Percentiles rank a stretch among this genome's conserved stretches.
These are phyloP conservation scores for Lasaia peninsularis DNA, from an alignment of 1,140 invertebrate genomes.

Conservation along the genomic window DNA sequence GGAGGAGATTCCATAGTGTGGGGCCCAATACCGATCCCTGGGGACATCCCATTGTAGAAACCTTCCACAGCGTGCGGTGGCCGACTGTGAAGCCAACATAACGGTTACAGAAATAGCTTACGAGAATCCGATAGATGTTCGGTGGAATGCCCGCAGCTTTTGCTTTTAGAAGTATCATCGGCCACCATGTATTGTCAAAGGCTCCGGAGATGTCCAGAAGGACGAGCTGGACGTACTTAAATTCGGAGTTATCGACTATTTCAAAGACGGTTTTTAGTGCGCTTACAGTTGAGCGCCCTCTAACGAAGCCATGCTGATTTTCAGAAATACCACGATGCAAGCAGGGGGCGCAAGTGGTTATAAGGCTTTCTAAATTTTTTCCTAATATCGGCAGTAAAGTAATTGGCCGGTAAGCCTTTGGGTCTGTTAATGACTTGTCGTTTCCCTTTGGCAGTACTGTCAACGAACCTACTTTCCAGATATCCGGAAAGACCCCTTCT, in stretches of 20 bases:
- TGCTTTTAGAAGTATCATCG: too few species aligned
- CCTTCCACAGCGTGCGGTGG: neutral
- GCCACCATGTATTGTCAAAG: too few species aligned
- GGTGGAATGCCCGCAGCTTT: neutral
- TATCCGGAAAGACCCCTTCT: neutral
- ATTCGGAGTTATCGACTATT: neutral
- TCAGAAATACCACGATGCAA: too few species aligned
- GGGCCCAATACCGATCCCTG: slow-evolving; percentile 1
- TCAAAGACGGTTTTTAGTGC: neutral
- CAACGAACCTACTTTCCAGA: neutral
- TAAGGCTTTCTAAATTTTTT: neutral
- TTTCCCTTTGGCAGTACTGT: neutral
- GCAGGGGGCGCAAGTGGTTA: too few species aligned
- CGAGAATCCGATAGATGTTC: neutral
- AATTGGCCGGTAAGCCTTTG: neutral
- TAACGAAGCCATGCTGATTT: neutral
- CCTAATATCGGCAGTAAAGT: neutral
- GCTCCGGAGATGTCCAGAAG: too few species aligned
- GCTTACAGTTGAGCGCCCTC: too few species aligned
- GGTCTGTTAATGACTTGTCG: neutral
- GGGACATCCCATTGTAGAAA: neutral
- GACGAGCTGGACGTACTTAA: neutral
- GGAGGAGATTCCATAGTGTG: neutral
- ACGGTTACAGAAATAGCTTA: neutral
- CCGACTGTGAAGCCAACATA: neutral